Evolutionary conservation across 2,888 invertebrate species (phyloP), one percentile per base, ranked within the genome.

Genomic region (Lepidonotus clava): DNA sequence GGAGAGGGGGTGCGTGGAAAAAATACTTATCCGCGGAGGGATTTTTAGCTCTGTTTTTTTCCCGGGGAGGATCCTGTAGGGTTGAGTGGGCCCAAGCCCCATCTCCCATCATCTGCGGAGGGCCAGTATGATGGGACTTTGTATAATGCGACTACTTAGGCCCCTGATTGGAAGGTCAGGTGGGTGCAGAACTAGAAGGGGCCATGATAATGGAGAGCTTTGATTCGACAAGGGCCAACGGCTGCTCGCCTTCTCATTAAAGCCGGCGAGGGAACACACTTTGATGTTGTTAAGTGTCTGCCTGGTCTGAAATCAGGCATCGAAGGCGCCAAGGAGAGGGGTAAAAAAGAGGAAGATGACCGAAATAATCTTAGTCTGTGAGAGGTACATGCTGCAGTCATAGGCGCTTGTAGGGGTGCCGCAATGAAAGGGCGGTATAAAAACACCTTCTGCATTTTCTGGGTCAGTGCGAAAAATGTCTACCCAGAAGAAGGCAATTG

Each of bases 101-200:
- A 8, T 61, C 61, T 61, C 61, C 61, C 28, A 61, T n/a, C n/a
- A n/a, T 76, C 76, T 76, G 76, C 38, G 28, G 38, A 76, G 38
- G 51, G 14, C 14, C 6, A 66, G 6, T 6, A 28, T 8, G 66
- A 66, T 66, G 24, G 28, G 80, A 80, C 80, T 80, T 80, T 80
- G 34, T 46, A 80, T 80, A 80, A 80, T 80, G 80, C 80, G 41
- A 41, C 80, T 80, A 80, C 80, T 80, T 80, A 80, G 51, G 51
- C 46, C 80, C 46, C 11, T 41, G 80, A 80, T 80, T 80, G 80
- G 41, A 46, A 34, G 80, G 80, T 80, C 80, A 80, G 46, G 28
- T 28, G 41, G 80, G 80, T 80, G 34, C 80, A 34, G 46, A 24
- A 80, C 71, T 18, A 40, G 80, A 46, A 34, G 51, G 18, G 80